Conservation (phyloP, 2,113 vertebrate genomes). For the Epinephelus fuscoguttatus region DNA sequence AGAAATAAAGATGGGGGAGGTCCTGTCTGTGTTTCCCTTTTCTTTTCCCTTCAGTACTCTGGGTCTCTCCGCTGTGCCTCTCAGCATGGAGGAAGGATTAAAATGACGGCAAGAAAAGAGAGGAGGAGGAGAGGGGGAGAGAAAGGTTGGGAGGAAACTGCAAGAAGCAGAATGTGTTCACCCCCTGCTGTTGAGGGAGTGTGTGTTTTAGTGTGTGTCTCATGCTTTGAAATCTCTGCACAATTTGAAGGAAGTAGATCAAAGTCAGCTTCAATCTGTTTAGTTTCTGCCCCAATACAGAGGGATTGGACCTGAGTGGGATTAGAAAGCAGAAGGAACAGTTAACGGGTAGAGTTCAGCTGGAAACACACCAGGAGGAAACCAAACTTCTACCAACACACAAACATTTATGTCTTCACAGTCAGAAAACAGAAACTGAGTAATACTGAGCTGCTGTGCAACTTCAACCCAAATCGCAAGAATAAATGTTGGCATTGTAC, state of each 20-base stretch:
- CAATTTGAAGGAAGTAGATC: slow-evolving; percentile 32
- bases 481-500: no score
- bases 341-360: neutral
- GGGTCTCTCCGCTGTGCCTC: slow-evolving; percentile 1
- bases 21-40: neutral
- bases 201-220: neutral
- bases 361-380: neutral
- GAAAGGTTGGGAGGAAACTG: slow-evolving; percentile 12
- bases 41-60: neutral
- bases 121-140: neutral
- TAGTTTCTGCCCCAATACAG: slow-evolving; percentile 14
- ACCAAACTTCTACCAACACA: neutral
- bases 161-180: slow-evolving; percentile 16
- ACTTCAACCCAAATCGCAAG: no score
- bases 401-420: neutral
- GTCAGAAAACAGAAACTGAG: neutral
- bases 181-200: slow-evolving; percentile 52
- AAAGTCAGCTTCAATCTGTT: slow-evolving; percentile 37
- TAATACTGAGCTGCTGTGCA: neutral
- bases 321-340: neutral
- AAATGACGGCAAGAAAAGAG: slow-evolving; percentile 16
- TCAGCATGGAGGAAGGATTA: slow-evolving; percentile 38
- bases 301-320: neutral
- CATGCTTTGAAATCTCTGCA: slow-evolving; percentile 8
- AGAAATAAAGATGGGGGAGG: neutral